A percentile compares a stretch with the other conserved stretches of the same genome.
These are phyloP conservation scores for Proctacanthus coquilletti DNA, from an alignment of 1,140 invertebrate genomes.

Conservation along the genomic window DNA sequence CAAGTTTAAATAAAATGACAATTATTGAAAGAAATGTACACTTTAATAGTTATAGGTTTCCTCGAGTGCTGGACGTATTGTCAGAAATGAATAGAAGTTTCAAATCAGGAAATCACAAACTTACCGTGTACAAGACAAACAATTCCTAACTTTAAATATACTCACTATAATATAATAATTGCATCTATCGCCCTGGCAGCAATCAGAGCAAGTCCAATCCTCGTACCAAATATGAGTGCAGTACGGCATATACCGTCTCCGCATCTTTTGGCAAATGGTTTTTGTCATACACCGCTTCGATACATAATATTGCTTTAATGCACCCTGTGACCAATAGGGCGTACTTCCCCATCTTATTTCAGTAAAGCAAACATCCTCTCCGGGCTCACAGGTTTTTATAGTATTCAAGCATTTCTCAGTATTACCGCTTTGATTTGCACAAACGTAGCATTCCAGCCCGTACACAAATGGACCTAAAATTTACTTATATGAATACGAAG, in stretches of 20 bases:
- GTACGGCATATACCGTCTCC: conserved; percentile 49
- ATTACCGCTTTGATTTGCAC: conserved; percentile 82
- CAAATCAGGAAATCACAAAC: too few species aligned
- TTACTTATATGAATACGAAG: too few species aligned
- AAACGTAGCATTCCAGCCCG: conserved; percentile 90
- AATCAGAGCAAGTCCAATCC: conserved; percentile 95
- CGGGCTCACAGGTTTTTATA: conserved; percentile 75
- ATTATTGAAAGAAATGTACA: too few species aligned
- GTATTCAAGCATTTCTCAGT: conserved; percentile 85
- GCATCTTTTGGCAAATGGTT: conserved; percentile 55
- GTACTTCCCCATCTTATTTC: conserved; percentile 86
- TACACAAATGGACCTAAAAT: too few species aligned
- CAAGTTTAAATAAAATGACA: too few species aligned
- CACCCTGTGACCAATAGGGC: conserved; percentile 86
- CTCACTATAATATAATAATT: conserved; percentile 95
- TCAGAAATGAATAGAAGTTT: too few species aligned
- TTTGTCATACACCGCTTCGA: conserved; percentile 80
- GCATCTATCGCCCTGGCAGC: conserved; percentile 90
- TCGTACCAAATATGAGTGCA: conserved; percentile 95
- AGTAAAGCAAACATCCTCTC: conserved; percentile 73
- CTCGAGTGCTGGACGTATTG: too few species aligned
- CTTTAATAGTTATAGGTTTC: too few species aligned
- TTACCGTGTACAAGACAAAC: too few species aligned
- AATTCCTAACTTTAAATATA: too few species aligned
- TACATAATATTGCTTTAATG: conserved; percentile 86